Percentiles rank a stretch among this genome's conserved stretches.
phyloP scores from a whole-genome alignment of 1,140 invertebrate genomes.

The Teleopsis dalmanni region DNA sequence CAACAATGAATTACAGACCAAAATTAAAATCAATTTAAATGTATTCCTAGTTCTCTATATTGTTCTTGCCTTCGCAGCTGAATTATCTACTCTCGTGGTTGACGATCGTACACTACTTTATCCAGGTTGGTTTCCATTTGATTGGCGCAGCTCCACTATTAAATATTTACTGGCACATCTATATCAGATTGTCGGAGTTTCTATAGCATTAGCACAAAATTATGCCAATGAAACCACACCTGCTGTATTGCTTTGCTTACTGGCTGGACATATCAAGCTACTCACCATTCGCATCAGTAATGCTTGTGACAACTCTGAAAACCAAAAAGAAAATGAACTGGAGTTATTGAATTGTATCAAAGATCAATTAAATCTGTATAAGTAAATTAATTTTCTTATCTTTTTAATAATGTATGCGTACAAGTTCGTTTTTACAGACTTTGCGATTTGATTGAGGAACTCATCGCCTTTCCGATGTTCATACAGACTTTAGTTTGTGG shows the following conservation, averaged over 20 bases:
- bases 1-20: neutral
- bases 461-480: slow-evolving; percentile 3
- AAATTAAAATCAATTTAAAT: neutral
- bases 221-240: slow-evolving; percentile 5
- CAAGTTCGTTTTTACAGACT: neutral
- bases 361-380: slow-evolving; percentile 5
- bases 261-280: slow-evolving; percentile 2
- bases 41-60: neutral
- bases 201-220: slow-evolving; percentile 8
- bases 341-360: slow-evolving; percentile 4
- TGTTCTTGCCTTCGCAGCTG: neutral
- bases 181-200: slow-evolving; percentile 9
- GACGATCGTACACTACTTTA: slow-evolving; percentile 8
- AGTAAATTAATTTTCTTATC: slow-evolving; percentile 1
- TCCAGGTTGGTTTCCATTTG: slow-evolving; percentile 12
- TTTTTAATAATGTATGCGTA: neutral
- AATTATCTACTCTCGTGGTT: neutral
- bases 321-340: neutral
- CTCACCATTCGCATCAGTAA: slow-evolving; percentile 3
- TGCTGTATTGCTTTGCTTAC: neutral
- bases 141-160: neutral
- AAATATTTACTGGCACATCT: slow-evolving; percentile 2
- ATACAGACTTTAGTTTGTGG: slow-evolving; percentile 2
- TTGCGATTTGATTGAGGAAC: neutral
- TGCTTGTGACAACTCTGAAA: neutral